phyloP scores from a whole-genome alignment of 2,888 invertebrate species.

The Ormyrus pomaceus region DNA sequence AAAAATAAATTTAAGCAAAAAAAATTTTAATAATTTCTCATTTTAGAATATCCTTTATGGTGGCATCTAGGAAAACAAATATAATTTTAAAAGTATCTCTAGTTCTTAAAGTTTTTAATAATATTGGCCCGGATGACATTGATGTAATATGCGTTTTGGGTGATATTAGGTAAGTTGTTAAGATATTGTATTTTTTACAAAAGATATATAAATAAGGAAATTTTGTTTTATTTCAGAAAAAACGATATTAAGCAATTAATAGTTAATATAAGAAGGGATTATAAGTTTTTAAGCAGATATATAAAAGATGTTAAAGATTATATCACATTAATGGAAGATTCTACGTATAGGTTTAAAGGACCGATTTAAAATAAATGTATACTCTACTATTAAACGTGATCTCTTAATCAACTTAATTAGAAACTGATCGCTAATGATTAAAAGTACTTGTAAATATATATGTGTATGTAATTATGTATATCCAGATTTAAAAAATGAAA shows the following conservation, averaged over 20 bases:
- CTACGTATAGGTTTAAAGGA: slow-evolving; percentile 18
- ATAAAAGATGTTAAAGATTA: slow-evolving; percentile 67
- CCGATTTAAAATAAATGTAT: not conserved
- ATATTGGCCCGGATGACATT: slow-evolving; percentile 64
- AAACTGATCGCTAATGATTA: not conserved
- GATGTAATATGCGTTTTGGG: slow-evolving; percentile 65
- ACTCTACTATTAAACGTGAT: slow-evolving; percentile 11
- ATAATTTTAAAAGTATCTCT: slow-evolving; percentile 65
- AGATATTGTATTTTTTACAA: not conserved
- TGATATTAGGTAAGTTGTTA: slow-evolving; percentile 62
- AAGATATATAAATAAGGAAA: not conserved
- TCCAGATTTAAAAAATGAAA: slow-evolving; percentile 22
- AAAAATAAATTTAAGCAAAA: slow-evolving; percentile 56
- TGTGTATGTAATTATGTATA: slow-evolving; percentile 22
- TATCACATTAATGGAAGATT: slow-evolving; percentile 65
- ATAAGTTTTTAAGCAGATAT: slow-evolving; percentile 66
- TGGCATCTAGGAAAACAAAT: slow-evolving; percentile 61
- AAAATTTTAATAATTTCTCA: slow-evolving; percentile 7
- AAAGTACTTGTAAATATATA: slow-evolving; percentile 43
- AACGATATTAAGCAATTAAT: slow-evolving; percentile 66
- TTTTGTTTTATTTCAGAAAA: slow-evolving; percentile 59
- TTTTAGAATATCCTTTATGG: slow-evolving; percentile 65
- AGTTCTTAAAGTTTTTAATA: slow-evolving; percentile 63
- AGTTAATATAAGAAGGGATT: slow-evolving; percentile 65
- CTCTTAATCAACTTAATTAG: slow-evolving; percentile 4